Percentiles rank a stretch among this genome's conserved stretches.
phyloP scores from a whole-genome alignment of 2,888 invertebrate genomes.

The Polydrusus pterygomalis region DNA sequence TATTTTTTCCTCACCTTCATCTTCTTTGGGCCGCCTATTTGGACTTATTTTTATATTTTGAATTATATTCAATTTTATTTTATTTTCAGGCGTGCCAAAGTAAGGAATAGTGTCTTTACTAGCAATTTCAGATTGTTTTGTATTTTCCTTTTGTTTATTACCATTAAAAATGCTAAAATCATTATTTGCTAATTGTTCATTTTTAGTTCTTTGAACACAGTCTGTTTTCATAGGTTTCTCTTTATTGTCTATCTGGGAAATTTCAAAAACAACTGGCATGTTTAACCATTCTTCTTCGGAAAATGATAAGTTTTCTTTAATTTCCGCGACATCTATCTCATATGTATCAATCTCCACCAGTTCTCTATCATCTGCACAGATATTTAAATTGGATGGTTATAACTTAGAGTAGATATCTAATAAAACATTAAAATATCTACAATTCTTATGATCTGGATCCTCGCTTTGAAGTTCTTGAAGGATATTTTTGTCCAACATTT shows the following conservation, averaged over 20 bases:
- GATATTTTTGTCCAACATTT: background rate
- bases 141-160: background rate
- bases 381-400: conserved; percentile 14
- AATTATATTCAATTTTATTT: too few species aligned
- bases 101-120: too few species aligned
- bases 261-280: background rate
- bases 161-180: background rate
- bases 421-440: conserved; percentile 16
- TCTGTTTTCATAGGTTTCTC: background rate
- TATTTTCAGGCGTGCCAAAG: too few species aligned
- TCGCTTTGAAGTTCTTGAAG: conserved; percentile 6
- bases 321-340: too few species aligned
- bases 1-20: too few species aligned
- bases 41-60: too few species aligned
- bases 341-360: conserved; percentile 1
- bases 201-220: background rate
- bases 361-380: conserved; percentile 1
- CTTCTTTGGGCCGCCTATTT: too few species aligned
- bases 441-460: background rate
- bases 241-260: too few species aligned
- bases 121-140: background rate
- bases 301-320: background rate
- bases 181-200: background rate
- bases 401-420: conserved; percentile 7
- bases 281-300: conserved; percentile 1